Percentiles rank a stretch among this genome's conserved stretches.
Evolutionary conservation across 2,888 invertebrate species (phyloP).

Genomic region (Aleiodes alternator): DNA sequence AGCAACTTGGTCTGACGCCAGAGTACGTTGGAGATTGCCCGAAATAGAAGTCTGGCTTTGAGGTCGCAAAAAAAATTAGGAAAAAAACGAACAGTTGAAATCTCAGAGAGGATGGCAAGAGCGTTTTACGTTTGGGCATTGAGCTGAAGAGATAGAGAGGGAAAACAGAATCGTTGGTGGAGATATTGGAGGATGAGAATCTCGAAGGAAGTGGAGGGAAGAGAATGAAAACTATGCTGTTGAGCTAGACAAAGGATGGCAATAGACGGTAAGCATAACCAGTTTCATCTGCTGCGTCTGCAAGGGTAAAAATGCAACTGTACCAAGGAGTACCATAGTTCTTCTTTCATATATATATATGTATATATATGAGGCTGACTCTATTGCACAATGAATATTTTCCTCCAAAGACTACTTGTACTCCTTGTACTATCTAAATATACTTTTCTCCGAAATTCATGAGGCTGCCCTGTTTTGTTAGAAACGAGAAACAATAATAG

Average conservation of each 20-base stretch:
- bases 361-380: slow-evolving; percentile 44
- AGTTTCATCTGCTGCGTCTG: slow-evolving; percentile 69
- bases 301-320: slow-evolving; percentile 66
- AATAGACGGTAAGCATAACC: slow-evolving; percentile 60
- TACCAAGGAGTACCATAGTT: slow-evolving; percentile 52
- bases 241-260: slow-evolving; percentile 56
- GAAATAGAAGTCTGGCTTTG: slow-evolving; percentile 70
- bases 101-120: slow-evolving; percentile 21
- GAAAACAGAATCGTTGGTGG: neutral
- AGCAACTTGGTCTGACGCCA: slow-evolving; percentile 71
- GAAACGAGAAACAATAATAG: neutral
- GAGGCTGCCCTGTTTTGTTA: neutral
- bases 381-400: neutral
- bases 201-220: slow-evolving; percentile 11
- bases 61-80: slow-evolving; percentile 63
- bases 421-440: neutral
- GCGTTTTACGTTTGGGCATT: slow-evolving; percentile 2
- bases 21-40: slow-evolving; percentile 65
- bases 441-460: neutral
- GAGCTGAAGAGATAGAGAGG: slow-evolving; percentile 32
- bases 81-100: slow-evolving; percentile 1
- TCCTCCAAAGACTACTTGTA: neutral
- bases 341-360: slow-evolving; percentile 48
- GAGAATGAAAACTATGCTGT: slow-evolving; percentile 5
- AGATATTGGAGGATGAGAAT: slow-evolving; percentile 26